Percentiles rank a stretch among this genome's conserved stretches.
These are phyloP conservation scores for Ptiloglossa arizonensis DNA, from an alignment of 1,140 invertebrate species.

Conservation along the genomic window DNA sequence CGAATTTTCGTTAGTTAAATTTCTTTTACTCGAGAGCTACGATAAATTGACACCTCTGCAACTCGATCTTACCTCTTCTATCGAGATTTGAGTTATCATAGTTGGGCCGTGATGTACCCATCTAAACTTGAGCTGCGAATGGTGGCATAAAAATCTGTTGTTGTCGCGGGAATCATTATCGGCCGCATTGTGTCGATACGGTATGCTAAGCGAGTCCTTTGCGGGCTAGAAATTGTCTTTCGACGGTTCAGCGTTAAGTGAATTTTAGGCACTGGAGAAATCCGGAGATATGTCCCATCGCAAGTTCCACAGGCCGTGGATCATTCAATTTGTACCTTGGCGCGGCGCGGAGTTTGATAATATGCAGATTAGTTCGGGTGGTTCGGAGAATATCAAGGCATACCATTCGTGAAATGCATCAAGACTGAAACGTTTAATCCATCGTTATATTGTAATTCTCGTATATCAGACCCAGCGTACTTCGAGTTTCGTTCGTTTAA, in stretches of 20 bases:
- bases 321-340: slow-evolving; percentile 61
- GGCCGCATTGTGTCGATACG: not conserved
- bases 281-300: slow-evolving; percentile 36
- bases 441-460: not conserved
- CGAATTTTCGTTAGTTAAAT: too few species aligned
- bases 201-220: slow-evolving; percentile 1
- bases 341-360: slow-evolving; percentile 56
- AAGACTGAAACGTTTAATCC: slow-evolving; percentile 25
- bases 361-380: slow-evolving; percentile 60
- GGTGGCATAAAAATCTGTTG: not conserved
- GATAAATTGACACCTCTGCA: too few species aligned
- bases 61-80: too few species aligned
- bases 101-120: too few species aligned
- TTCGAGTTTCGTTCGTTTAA: not conserved
- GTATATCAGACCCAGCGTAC: not conserved
- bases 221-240: slow-evolving; percentile 33
- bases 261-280: slow-evolving; percentile 25
- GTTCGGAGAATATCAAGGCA: slow-evolving; percentile 33
- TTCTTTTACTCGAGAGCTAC: too few species aligned
- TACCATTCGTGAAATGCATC: slow-evolving; percentile 13
- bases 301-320: slow-evolving; percentile 57
- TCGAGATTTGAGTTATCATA: too few species aligned
- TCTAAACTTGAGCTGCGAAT: too few species aligned
- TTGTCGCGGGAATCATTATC: not conserved
- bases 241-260: slow-evolving; percentile 33